Evolutionary conservation across 2,113 vertebrate genomes (phyloP).

Genomic region (Oreochromis tanganicae): DNA sequence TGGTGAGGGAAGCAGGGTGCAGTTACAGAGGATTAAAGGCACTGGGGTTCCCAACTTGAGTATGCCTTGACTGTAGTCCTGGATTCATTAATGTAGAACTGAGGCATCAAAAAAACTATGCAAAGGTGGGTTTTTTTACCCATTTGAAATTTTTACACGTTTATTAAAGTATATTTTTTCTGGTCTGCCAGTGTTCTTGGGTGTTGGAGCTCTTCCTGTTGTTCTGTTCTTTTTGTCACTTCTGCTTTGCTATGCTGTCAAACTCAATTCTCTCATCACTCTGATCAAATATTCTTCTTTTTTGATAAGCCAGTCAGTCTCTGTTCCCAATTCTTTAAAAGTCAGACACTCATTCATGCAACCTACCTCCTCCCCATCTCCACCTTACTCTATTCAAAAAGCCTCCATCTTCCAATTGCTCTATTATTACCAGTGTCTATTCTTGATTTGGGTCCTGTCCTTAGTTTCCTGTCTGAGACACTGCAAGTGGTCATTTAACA

Average conservation of each 20-base stretch:
- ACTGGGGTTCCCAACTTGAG: background rate
- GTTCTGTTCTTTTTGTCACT: background rate
- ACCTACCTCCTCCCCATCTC: background rate
- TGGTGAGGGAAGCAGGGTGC: background rate
- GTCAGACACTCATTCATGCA: background rate
- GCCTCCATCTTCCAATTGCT: background rate
- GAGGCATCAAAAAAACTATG: background rate
- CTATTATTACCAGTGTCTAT: background rate
- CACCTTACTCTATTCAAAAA: background rate
- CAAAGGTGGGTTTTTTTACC: background rate
- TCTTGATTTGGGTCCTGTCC: background rate
- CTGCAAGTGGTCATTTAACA: background rate
- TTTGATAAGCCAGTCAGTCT: background rate
- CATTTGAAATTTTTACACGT: background rate
- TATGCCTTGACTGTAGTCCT: background rate
- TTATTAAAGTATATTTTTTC: background rate
- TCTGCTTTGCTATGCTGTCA: background rate
- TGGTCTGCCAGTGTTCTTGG: background rate
- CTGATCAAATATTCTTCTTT: background rate
- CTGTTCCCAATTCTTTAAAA: background rate
- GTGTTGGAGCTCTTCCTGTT: background rate
- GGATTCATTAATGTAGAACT: background rate
- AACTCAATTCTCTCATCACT: background rate
- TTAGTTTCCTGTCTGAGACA: background rate
- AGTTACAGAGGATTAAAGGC: slow-evolving; percentile 33